Evolutionary conservation across 35 echinoderm and acorn worm genomes (phyloP).

Genomic region (Ptychodera flava): DNA sequence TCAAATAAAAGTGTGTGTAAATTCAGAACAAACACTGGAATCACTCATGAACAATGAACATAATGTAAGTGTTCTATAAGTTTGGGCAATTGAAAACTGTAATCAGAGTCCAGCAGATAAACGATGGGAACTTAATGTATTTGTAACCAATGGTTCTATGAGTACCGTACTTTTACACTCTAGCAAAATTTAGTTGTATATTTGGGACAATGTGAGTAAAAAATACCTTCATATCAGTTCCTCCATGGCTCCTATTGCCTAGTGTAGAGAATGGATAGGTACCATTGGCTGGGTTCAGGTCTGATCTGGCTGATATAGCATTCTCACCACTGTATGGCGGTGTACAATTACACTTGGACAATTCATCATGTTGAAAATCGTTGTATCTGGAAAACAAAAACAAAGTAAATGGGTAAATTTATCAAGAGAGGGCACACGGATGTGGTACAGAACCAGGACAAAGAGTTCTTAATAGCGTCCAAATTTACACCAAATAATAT

Average conservation of each 20-base stretch:
- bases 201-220: neutral
- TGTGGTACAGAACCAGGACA: no score
- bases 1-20: no score
- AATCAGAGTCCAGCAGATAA: no score
- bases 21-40: no score
- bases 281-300: constrained; percentile 72
- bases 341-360: constrained; percentile 73
- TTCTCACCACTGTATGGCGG: constrained; percentile 96
- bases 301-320: constrained; percentile 65
- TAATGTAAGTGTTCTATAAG: no score
- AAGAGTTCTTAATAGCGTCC: neutral
- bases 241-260: constrained; percentile 77
- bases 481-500: neutral
- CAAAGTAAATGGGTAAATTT: neutral
- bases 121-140: no score
- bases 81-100: no score
- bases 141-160: no score
- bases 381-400: constrained; percentile 71
- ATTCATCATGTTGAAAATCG: constrained; percentile 73
- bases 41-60: no score
- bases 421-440: no score
- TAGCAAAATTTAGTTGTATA: neutral
- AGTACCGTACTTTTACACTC: no score
- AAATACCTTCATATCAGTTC: constrained; percentile 88
- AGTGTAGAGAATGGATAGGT: constrained; percentile 48